These are phyloP conservation scores for Labroides dimidiatus DNA, from an alignment of 2,797 vertebrate species.

Conservation along the genomic window DNA sequence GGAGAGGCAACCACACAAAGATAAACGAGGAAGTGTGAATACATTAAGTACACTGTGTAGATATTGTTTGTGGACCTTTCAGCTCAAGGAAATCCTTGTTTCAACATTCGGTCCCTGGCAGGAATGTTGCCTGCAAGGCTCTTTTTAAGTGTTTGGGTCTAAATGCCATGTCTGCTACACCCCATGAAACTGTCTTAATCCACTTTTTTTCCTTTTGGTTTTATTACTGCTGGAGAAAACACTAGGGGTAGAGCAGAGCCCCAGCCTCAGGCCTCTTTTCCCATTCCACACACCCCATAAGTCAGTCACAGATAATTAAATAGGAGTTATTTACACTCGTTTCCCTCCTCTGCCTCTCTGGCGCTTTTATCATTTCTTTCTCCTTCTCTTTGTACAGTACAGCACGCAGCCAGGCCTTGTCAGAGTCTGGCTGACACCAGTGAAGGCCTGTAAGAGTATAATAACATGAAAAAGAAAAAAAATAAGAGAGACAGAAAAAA, in stretches of 20 bases:
- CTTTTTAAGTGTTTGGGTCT: conserved; percentile 80
- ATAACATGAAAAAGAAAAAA: conserved; percentile 47
- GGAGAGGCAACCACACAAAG: conserved; percentile 68
- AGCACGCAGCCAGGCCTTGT: conserved; percentile 67
- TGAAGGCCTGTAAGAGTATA: conserved; percentile 59
- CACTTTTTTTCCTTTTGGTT: conserved; percentile 77
- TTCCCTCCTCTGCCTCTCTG: conserved; percentile 76
- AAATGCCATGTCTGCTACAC: conserved; percentile 86
- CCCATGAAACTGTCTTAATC: conserved; percentile 87
- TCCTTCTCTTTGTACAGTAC: conserved; percentile 74
- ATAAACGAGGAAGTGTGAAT: conserved; percentile 77
- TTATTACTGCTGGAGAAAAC: conserved; percentile 86
- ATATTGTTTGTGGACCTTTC: conserved; percentile 80
- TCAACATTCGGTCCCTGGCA: conserved; percentile 76
- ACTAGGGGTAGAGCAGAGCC: conserved; percentile 77
- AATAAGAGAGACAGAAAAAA: conserved; percentile 31
- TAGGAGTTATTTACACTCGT: conserved; percentile 87
- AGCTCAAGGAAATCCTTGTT: conserved; percentile 80
- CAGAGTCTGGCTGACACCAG: conserved; percentile 72
- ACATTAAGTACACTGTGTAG: conserved; percentile 71
- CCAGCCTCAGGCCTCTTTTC: conserved; percentile 81
- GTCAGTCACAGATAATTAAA: conserved; percentile 90
- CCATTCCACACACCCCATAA: conserved; percentile 88
- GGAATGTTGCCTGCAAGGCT: conserved; percentile 81
- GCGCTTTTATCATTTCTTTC: conserved; percentile 80